Percentiles rank a stretch among this genome's conserved stretches.
Evolutionary conservation across 2,113 vertebrate species (phyloP).

Genomic region (Aegotheles bennettii): DNA sequence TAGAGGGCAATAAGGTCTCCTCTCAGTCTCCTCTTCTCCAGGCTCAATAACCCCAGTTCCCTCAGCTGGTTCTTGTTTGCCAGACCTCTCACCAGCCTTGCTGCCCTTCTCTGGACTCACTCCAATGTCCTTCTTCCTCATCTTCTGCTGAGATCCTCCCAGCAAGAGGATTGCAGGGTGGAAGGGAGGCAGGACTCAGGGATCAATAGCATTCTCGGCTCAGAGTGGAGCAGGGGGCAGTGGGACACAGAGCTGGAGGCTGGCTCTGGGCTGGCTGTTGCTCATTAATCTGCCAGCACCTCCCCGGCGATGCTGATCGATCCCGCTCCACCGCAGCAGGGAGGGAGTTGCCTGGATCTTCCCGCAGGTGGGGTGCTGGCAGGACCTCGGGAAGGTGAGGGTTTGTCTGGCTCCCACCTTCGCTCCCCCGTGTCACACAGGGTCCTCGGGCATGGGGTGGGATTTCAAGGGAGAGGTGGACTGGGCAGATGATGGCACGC

Average conservation of each 20-base stretch:
- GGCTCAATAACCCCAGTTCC: too few species aligned
- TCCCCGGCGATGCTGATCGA: not conserved
- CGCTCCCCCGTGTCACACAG: fast-evolving
- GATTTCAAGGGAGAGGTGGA: not conserved
- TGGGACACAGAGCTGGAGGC: not conserved
- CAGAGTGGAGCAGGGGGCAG: not conserved
- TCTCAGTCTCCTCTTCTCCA: too few species aligned
- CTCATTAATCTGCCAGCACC: not conserved
- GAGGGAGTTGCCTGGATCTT: not conserved
- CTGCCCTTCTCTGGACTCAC: too few species aligned
- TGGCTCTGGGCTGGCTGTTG: not conserved
- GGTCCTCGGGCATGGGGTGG: not conserved
- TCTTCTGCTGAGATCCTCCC: not conserved
- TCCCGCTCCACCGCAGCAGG: not conserved
- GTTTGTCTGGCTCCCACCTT: not conserved
- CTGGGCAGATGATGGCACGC: fast-evolving
- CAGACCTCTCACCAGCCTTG: too few species aligned
- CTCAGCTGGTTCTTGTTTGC: too few species aligned
- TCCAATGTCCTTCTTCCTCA: too few species aligned
- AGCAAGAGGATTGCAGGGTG: not conserved
- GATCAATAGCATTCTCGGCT: not conserved
- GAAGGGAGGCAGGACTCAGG: not conserved
- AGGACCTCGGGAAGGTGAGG: not conserved
- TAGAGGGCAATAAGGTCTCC: too few species aligned
- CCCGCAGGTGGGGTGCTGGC: fast-evolving